Conservation (phyloP, 2,888 invertebrate genomes). For the Conus canariensis region DNA sequence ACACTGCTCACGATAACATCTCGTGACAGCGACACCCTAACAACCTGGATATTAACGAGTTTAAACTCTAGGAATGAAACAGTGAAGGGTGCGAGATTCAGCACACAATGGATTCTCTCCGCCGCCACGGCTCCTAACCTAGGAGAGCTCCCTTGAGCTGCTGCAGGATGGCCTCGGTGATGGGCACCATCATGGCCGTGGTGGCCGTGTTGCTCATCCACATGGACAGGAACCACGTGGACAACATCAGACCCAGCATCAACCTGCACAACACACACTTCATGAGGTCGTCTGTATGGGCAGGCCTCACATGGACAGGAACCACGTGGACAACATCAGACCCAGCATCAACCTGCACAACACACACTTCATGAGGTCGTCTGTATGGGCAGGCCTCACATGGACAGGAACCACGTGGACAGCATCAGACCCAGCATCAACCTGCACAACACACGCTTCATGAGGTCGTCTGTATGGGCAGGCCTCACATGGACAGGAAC, state of each 20-base stretch:
- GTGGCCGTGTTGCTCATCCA: slow-evolving; percentile 92
- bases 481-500: slow-evolving; percentile 82
- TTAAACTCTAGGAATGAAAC: too few species aligned
- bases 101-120: too few species aligned
- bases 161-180: slow-evolving; percentile 71
- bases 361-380: too few species aligned
- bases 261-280: slow-evolving; percentile 57
- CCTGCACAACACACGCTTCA: too few species aligned
- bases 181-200: slow-evolving; percentile 75
- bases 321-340: background rate
- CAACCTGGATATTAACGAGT: too few species aligned
- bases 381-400: too few species aligned
- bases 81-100: too few species aligned
- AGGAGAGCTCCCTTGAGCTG: slow-evolving; percentile 49
- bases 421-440: too few species aligned
- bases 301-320: background rate
- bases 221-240: slow-evolving; percentile 96
- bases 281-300: background rate
- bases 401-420: slow-evolving; percentile 90
- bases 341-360: too few species aligned
- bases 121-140: background rate
- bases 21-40: too few species aligned
- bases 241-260: slow-evolving; percentile 80
- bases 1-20: too few species aligned
- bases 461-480: too few species aligned